Evolutionary conservation across 2,888 invertebrate species (phyloP), one percentile per base, ranked within the genome.

Genomic region (Apomyelois bistriatella): DNA sequence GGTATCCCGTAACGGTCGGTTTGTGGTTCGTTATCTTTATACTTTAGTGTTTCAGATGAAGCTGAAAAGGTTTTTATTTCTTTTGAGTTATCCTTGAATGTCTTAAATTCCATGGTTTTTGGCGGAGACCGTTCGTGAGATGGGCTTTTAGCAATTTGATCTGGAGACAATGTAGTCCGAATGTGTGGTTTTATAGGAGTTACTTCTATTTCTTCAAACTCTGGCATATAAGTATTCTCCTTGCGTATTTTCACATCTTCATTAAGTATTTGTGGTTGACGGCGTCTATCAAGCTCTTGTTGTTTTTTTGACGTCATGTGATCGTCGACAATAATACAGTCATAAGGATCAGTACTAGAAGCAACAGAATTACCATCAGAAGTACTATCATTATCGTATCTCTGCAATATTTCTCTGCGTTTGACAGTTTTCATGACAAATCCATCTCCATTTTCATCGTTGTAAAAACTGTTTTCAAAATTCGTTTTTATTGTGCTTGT

Each of bases 281-380:
- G 79, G 59, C 86, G 89, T 61, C 83, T 80, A 57, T 89, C 87
- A 59, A 83, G 67, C 72, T 89, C 89, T 76, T 88, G 89, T 66
- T 86, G 92, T 66, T 89, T 92, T 77, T 89, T 78, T 62, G 84
- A 81, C 58, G 83, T 87, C 91, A 85, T 91, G 66, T 95, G 95
- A 82, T 96, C 96, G 64, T 96, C 95, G 22, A 96, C 95, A 50
- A 97, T 94, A 62, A 96, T 96, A 73, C 96, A 96, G 72, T 94
- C 94, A 65, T 94, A 94, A 28, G 94, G 94, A 86, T 94, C 94
- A 47, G 94, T 94, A 70, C 94, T 94, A 47, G 94, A 94, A 66
- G 92, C 91, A 63, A 93, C 92, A 48, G 94, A 94, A 75, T 91
- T 88, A 38, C 91, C 91, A 62, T 93, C 94, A 7, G 94, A 93